phyloP scores from a whole-genome alignment of 2,113 vertebrate species.

The Antechinus stuartii region DNA sequence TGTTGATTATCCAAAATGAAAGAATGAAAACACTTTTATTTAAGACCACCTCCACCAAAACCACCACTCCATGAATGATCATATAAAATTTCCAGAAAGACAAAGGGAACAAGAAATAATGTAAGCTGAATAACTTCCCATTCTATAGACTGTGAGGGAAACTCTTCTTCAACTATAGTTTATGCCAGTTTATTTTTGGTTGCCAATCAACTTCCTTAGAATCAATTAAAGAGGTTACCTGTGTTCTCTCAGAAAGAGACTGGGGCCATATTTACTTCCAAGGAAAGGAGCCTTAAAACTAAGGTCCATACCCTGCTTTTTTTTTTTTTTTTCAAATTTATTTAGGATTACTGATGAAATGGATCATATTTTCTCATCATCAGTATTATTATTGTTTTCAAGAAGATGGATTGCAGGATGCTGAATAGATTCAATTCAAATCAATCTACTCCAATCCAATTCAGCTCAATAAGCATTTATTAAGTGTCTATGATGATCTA shows the following conservation, averaged over 20 bases:
- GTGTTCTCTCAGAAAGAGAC: background rate
- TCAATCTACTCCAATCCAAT: background rate
- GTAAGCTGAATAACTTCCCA: background rate
- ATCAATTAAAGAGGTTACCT: background rate
- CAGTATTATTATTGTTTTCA: background rate
- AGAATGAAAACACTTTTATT: background rate
- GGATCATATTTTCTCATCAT: background rate
- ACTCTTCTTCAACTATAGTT: background rate
- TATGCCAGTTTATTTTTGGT: background rate
- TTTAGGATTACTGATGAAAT: background rate
- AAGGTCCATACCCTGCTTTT: background rate
- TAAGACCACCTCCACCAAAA: background rate
- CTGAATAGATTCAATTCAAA: background rate
- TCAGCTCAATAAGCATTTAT: background rate
- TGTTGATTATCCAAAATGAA: background rate
- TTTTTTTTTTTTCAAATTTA: background rate
- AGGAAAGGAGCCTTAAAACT: background rate
- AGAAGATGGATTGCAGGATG: background rate
- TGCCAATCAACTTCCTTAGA: background rate
- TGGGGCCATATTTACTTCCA: background rate
- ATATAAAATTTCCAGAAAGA: background rate
- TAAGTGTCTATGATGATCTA: background rate
- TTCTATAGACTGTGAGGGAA: background rate
- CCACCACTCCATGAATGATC: background rate
- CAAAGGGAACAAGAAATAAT: background rate